Evolutionary conservation across 2,113 vertebrate species (phyloP), one percentile per base, ranked within the genome.

Genomic region (Sakesphorus luctuosus): DNA sequence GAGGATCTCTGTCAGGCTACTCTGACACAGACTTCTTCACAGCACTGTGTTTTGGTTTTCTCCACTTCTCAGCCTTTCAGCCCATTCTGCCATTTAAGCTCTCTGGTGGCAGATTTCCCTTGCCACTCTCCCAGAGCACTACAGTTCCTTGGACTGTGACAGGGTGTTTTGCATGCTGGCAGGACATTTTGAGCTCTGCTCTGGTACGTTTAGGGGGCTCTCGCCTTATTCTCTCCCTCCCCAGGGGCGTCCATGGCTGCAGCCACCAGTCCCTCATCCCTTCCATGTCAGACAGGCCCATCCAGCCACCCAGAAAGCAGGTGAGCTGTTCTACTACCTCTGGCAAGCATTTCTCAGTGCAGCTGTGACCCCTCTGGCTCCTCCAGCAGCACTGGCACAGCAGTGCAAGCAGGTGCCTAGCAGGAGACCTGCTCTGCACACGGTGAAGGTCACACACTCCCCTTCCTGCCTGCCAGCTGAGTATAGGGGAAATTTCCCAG

Each of bases 231-330:
- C 10, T 5, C 21, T 91, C 38, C 36, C 17, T 74, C 17, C 18
- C 7, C 35, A 53, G 5, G 3, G 18, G 18, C 15, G 50, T 20
- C 40, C 11, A 33, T 9, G 11, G 52, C 43, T 2, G 0, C 43
- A 91, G 53, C 9, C 52, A 56, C 26, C 0, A 2, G 52, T 40
- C 8, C 18, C 28, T 93, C 40, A 74, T 7, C 47, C 38, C 23
- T 84, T 20, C 26, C 7, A 1, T 33, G 35, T 18, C 67, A 69
- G 61, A 72, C 10, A 55, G 58, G 18, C 31, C n/a, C 0, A 0
- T 12, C 23, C 1, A 9, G 38, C 43, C 2, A 2, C 6, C 3
- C 18, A 71, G 43, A 66, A 4, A 4, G 13, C 23, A 84, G 2
- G 0, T 29, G 23, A 63, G 9, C 10, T 63, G 1, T 7, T 55